phyloP scores from a whole-genome alignment of 2,113 vertebrate genomes.

The Psammodynastes pulverulentus region DNA sequence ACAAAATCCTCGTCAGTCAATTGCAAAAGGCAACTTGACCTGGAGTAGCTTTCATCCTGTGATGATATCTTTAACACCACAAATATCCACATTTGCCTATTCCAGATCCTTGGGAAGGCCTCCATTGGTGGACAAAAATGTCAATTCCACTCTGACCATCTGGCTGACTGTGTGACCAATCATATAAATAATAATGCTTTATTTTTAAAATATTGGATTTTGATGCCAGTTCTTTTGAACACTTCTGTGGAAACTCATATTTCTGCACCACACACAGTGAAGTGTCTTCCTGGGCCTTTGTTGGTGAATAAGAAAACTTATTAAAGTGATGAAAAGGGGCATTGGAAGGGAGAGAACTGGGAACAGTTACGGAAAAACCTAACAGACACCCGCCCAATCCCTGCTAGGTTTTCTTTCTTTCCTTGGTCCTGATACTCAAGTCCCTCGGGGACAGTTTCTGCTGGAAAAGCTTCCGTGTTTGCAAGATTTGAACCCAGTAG shows the following conservation, averaged over 20 bases:
- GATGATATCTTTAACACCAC: too few species aligned
- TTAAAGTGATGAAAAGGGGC: neutral
- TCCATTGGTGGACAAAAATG: too few species aligned
- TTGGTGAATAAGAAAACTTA: neutral
- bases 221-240: neutral
- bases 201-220: neutral
- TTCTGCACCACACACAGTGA: neutral
- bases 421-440: too few species aligned
- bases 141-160: too few species aligned
- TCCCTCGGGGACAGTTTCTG: neutral
- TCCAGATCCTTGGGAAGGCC: too few species aligned
- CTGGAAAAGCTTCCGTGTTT: neutral
- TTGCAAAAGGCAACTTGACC: too few species aligned
- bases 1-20: too few species aligned
- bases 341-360: neutral
- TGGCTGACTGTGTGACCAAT: too few species aligned
- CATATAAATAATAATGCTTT: neutral
- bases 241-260: neutral
- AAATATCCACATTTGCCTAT: too few species aligned
- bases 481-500: fast-evolving
- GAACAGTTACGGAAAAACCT: neutral
- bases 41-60: too few species aligned
- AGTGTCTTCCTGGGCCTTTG: too few species aligned
- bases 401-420: neutral
- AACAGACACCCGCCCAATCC: too few species aligned